Evolutionary conservation across 2,113 vertebrate genomes (phyloP).

Genomic region (Laticauda colubrina): DNA sequence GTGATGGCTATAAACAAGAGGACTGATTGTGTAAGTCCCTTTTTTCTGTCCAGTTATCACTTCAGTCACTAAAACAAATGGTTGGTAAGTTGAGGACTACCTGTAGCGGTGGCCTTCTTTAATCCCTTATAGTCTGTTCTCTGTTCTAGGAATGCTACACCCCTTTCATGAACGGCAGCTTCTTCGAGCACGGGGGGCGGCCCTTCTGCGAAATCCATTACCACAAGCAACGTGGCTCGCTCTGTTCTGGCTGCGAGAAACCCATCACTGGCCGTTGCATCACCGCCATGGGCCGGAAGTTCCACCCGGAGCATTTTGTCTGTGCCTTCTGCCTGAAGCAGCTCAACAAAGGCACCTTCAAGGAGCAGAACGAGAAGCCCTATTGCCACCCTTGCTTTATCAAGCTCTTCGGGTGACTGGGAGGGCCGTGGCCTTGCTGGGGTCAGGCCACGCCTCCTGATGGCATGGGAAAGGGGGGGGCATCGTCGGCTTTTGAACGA

Average conservation of each 20-base stretch:
- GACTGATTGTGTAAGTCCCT: not conserved
- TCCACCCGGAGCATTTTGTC: conserved; percentile 90
- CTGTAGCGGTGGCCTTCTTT: not conserved
- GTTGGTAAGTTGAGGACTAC: not conserved
- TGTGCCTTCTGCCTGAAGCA: conserved; percentile 90
- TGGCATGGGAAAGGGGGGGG: not conserved
- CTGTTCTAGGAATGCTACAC: conserved; percentile 80
- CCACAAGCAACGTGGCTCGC: conserved; percentile 83
- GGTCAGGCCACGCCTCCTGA: not conserved
- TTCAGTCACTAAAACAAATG: not conserved
- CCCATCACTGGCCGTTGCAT: conserved; percentile 90
- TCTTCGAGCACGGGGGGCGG: conserved; percentile 88
- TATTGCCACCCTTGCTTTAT: conserved; percentile 93
- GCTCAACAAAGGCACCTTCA: conserved; percentile 90
- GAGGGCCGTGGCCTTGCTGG: not conserved
- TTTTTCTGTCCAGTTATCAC: not conserved
- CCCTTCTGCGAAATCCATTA: conserved; percentile 90
- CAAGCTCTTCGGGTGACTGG: conserved; percentile 78
- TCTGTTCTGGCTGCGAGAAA: conserved; percentile 88
- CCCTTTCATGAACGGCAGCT: conserved; percentile 87
- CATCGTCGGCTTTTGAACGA: not conserved
- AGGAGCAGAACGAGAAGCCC: conserved; percentile 87
- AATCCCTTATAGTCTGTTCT: not conserved
- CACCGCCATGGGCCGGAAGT: conserved; percentile 88
- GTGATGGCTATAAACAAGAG: not conserved